Evolutionary conservation across 2,797 vertebrate species (phyloP).

Genomic region (Aselliscus stoliczkanus): DNA sequence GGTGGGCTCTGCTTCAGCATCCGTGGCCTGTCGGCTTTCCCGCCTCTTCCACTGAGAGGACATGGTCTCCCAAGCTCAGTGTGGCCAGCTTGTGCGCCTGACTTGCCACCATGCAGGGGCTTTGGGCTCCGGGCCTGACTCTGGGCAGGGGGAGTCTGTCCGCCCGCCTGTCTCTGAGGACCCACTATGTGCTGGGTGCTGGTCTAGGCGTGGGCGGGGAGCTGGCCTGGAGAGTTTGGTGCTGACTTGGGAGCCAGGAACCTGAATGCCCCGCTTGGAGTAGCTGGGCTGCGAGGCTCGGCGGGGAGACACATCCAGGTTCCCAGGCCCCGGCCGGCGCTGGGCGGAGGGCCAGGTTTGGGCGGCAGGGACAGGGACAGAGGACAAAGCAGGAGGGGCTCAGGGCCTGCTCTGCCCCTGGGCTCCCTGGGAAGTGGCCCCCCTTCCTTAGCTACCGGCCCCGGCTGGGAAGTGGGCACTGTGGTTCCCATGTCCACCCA

Average conservation of each 20-base stretch:
- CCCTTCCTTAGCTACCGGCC: background rate
- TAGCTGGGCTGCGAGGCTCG: background rate
- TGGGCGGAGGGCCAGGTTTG: background rate
- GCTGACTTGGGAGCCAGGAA: background rate
- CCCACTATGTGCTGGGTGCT: background rate
- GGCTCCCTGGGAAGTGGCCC: background rate
- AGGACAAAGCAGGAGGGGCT: background rate
- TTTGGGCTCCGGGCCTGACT: background rate
- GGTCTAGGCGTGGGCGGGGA: too few species aligned
- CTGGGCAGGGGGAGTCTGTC: background rate
- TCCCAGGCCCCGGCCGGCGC: rapidly evolving
- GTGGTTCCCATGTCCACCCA: too few species aligned
- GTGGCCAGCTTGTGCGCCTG: background rate
- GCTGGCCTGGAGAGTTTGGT: too few species aligned
- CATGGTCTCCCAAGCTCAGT: background rate
- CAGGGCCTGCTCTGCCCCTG: too few species aligned
- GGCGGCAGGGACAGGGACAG: background rate
- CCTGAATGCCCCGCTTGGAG: background rate
- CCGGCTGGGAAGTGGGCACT: too few species aligned
- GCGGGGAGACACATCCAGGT: too few species aligned
- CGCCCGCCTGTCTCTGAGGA: background rate
- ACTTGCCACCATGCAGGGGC: background rate
- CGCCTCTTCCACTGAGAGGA: background rate
- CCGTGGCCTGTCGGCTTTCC: background rate
- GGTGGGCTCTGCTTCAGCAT: background rate